phyloP scores from a whole-genome alignment of 2,888 invertebrate species.

The Melinopterus prodromus region DNA sequence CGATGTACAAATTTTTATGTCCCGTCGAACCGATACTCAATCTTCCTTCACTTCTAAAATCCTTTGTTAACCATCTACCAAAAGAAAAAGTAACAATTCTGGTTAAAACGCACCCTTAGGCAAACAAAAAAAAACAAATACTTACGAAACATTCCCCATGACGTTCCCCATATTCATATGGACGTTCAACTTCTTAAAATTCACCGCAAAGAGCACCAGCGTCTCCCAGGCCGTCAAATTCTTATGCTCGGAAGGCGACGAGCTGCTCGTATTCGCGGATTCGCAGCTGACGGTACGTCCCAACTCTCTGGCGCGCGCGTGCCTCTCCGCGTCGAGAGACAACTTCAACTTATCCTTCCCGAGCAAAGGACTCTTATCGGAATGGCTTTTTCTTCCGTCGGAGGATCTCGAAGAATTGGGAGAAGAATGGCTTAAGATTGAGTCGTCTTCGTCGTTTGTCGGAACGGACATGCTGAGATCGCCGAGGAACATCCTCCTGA shows the following conservation, averaged over 20 bases:
- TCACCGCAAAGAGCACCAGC: constrained; percentile 92
- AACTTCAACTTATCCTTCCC: constrained; percentile 65
- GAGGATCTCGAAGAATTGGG: constrained; percentile 37
- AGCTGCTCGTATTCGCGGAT: constrained; percentile 61
- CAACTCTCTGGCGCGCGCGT: constrained; percentile 63
- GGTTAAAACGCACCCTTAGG: no score
- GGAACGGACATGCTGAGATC: constrained; percentile 76
- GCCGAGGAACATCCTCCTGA: constrained; percentile 90
- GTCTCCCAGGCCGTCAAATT: constrained; percentile 92
- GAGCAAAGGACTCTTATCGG: constrained; percentile 56
- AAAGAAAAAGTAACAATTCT: constrained; percentile 11
- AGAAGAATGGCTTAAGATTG: constrained; percentile 36
- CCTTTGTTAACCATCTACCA: constrained; percentile 87
- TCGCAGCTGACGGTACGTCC: constrained; percentile 68
- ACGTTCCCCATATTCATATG: constrained; percentile 99
- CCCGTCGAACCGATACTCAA: constrained; percentile 94
- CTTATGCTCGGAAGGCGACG: constrained; percentile 68
- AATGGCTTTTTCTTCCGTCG: constrained; percentile 44
- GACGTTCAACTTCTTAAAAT: constrained; percentile 94
- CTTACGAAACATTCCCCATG: constrained; percentile 95
- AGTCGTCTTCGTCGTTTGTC: constrained; percentile 55
- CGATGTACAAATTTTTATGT: constrained; percentile 91
- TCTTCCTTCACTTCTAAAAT: constrained; percentile 90
- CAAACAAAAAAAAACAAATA: constrained; percentile 37
- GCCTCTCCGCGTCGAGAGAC: constrained; percentile 63